A percentile compares a stretch with the other conserved stretches of the same genome.
Conservation (phyloP, 2,888 invertebrate genomes). For the Osmoderma eremita region DNA sequence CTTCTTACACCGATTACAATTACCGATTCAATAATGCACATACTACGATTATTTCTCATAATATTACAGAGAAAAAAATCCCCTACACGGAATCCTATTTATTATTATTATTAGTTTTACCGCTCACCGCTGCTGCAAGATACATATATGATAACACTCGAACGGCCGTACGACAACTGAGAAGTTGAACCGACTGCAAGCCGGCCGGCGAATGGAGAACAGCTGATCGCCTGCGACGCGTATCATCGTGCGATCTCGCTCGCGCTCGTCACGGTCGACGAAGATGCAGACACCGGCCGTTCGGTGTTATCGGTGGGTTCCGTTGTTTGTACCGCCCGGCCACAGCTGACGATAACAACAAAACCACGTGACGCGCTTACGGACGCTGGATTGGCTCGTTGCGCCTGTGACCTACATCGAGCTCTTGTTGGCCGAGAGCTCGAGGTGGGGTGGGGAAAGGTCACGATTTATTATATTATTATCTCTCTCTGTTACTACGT, state of each 20-base stretch:
- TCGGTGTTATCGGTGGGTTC: constrained; percentile 35
- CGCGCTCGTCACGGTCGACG: constrained; percentile 37
- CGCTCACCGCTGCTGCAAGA: constrained; percentile 49
- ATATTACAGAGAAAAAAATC: constrained; percentile 49
- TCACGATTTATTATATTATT: constrained; percentile 50
- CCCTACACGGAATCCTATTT: constrained; percentile 11
- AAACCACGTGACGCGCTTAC: constrained; percentile 70
- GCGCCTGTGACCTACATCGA: constrained; percentile 68
- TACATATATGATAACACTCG: constrained; percentile 37
- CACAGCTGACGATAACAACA: constrained; percentile 78
- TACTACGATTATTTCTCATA: constrained; percentile 50
- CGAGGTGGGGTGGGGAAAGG: constrained; percentile 58
- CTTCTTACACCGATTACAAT: constrained; percentile 53
- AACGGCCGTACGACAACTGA: constrained; percentile 60
- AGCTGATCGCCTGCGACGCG: constrained; percentile 58
- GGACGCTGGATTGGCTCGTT: constrained; percentile 33
- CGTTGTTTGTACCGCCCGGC: constrained; percentile 58
- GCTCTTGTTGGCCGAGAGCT: constrained; percentile 60
- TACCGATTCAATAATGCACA: constrained; percentile 62
- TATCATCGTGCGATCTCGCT: constrained; percentile 49
- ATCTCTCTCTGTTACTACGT: constrained; percentile 7
- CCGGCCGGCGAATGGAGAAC: constrained; percentile 61
- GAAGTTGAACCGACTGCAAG: constrained; percentile 35
- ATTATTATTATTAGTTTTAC: constrained; percentile 47
- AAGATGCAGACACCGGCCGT: constrained; percentile 17